These are phyloP conservation scores for Incurvaria masculella DNA, from an alignment of 2,888 invertebrate species.

Conservation along the genomic window DNA sequence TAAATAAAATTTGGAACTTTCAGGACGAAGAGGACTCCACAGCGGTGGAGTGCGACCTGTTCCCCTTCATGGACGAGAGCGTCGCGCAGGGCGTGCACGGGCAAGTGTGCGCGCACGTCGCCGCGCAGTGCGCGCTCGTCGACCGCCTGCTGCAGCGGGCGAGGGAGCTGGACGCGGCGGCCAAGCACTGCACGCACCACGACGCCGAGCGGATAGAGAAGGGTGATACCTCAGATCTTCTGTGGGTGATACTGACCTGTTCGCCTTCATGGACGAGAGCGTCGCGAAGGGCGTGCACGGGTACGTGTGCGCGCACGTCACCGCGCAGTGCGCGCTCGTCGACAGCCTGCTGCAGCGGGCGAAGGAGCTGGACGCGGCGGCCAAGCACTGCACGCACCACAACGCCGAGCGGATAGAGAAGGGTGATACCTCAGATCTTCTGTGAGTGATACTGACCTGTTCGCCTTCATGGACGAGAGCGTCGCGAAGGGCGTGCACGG, in stretches of 20 bases:
- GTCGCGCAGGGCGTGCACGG: conserved; percentile 27
- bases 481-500: conserved; percentile 27
- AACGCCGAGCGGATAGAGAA: conserved; percentile 27
- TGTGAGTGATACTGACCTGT: no score
- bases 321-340: conserved; percentile 18
- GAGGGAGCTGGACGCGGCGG: conserved; percentile 24
- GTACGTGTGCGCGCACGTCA: conserved; percentile 27
- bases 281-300: conserved; percentile 27
- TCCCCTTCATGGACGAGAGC: conserved; percentile 28
- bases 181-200: conserved; percentile 15
- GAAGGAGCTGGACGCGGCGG: conserved; percentile 24
- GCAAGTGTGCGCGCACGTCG: conserved; percentile 27
- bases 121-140: conserved; percentile 18
- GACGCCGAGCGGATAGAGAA: conserved; percentile 27
- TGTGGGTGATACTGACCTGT: conserved; percentile 16
- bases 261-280: conserved; percentile 28
- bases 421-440: no score
- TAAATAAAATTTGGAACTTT: no score
- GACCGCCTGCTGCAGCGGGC: conserved; percentile 30
- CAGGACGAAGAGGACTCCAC: conserved; percentile 37
- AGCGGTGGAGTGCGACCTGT: conserved; percentile 22
- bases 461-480: conserved; percentile 28
- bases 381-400: conserved; percentile 15
- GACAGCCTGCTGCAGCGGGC: conserved; percentile 30
- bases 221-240: conserved; percentile 21